A percentile compares a stretch with the other conserved stretches of the same genome.
Evolutionary conservation across 2,113 vertebrate species (phyloP).

Genomic region (Trinectes maculatus): DNA sequence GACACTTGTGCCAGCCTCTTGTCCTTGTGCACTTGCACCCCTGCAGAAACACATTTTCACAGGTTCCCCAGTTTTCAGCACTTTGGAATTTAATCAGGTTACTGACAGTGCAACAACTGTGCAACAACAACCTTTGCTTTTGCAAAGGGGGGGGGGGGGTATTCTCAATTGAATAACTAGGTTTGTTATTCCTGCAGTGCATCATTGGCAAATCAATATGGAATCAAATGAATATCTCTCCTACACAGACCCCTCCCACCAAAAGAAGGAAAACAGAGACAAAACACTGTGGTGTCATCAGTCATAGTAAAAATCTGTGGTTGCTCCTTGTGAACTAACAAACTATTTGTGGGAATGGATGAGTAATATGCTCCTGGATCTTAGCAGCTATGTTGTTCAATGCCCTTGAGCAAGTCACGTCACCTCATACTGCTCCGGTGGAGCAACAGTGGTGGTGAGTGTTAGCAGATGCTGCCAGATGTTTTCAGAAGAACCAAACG

Average conservation of each 20-base stretch:
- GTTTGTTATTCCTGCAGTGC: slow-evolving; percentile 59
- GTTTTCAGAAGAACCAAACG: slow-evolving; percentile 5
- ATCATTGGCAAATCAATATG: slow-evolving; percentile 59
- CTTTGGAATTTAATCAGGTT: slow-evolving; percentile 51
- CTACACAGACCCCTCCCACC: neutral
- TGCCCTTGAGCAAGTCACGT: slow-evolving; percentile 77
- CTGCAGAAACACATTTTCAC: slow-evolving; percentile 42
- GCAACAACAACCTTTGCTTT: slow-evolving; percentile 38
- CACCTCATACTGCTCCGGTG: slow-evolving; percentile 59
- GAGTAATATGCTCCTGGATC: slow-evolving; percentile 49
- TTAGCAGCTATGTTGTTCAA: slow-evolving; percentile 53
- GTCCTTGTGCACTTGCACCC: slow-evolving; percentile 48
- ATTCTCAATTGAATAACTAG: slow-evolving; percentile 56
- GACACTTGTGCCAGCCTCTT: slow-evolving; percentile 29
- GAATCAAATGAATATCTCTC: slow-evolving; percentile 65
- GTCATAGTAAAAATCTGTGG: slow-evolving; percentile 64
- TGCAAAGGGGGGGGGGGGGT: too few species aligned
- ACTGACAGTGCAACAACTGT: slow-evolving; percentile 17
- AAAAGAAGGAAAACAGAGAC: slow-evolving; percentile 15
- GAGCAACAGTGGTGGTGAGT: slow-evolving; percentile 50
- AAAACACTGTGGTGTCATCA: slow-evolving; percentile 48
- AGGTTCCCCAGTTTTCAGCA: slow-evolving; percentile 40
- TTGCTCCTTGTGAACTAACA: slow-evolving; percentile 50
- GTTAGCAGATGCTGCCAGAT: slow-evolving; percentile 4
- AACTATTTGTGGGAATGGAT: slow-evolving; percentile 65